Conservation (phyloP, 2,888 invertebrate species). For the Trissoscelio sp. region DNA sequence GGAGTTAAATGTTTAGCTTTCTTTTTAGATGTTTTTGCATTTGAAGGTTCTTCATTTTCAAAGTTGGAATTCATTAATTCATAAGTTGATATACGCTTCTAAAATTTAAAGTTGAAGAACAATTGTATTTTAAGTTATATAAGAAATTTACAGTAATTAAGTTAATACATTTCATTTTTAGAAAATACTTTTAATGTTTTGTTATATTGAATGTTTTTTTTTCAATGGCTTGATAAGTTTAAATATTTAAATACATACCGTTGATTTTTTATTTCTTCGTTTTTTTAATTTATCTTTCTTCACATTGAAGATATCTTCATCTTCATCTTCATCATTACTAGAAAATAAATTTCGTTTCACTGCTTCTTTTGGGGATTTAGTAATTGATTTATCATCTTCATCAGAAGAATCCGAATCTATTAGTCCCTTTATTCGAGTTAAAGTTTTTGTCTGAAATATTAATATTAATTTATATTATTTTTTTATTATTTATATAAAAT, state of each 20-base stretch:
- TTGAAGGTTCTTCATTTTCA: not conserved
- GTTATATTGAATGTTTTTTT: too few species aligned
- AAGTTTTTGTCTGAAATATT: not conserved
- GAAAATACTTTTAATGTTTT: too few species aligned
- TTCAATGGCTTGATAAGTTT: too few species aligned
- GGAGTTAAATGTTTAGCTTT: not conserved
- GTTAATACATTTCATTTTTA: not conserved
- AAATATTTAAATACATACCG: not conserved
- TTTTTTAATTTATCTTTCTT: not conserved
- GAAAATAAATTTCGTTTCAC: not conserved
- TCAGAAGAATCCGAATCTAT: conserved; percentile 7
- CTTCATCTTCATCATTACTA: not conserved
- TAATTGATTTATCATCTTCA: not conserved
- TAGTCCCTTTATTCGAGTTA: not conserved
- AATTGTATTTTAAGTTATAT: too few species aligned
- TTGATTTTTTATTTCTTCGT: not conserved
- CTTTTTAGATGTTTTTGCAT: not conserved
- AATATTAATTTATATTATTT: too few species aligned
- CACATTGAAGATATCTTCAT: conserved; percentile 3
- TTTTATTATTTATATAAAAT: not conserved
- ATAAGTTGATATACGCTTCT: too few species aligned
- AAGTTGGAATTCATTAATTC: not conserved
- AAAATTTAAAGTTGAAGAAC: too few species aligned
- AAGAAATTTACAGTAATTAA: too few species aligned
- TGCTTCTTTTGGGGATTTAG: not conserved